Base-by-base conservation (phyloP, 2,888 invertebrate species). In the Drepanosiphum platanoidis region DNA sequence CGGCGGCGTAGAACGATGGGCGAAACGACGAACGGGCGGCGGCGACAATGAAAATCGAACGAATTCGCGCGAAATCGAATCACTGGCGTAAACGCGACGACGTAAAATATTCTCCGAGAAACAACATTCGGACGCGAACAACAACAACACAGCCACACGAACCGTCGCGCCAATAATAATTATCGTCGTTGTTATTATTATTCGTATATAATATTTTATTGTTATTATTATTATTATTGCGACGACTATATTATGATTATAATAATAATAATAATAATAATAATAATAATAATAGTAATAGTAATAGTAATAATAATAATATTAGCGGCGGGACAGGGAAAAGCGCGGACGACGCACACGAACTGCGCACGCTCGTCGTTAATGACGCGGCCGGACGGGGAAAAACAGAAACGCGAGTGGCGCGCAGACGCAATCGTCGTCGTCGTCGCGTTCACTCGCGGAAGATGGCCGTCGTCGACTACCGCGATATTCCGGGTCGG, bases 381-480 rank as follows among this genome's bases (percentile, higher is more conserved):
- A 61, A n/a, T 13, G 64, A 30, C 30, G 30, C 9, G 22, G 27
- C n/a, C 61, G 8, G 22, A 30, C 27, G 30, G 22, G 18, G 39
- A 9, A 22, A 3, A 18, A 18, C 52, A 64, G 30, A 27, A 64
- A 30, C 64, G n/a, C n/a, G 8, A 32, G 77, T 58, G 75, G 84
- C 52, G 84, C 83, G 77, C 84, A 77, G 75, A 22, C 77, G 84
- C 84, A 58, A 46, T n/a, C 13, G 18, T 3, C 13, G 13, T 18
- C 13, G 18, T 46, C 3, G 30, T 68, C 68, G 32, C 52, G 68
- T 58, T 30, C 75, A n/a, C n/a, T n/a, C 52, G 30, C 68, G 27
- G 71, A 84, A 84, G 77, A 84, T 82, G 81, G 81, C 81, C 81
- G 71, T 81, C 71, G 30, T 13, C 81, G 22, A n/a, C n/a, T n/a